A percentile compares a stretch with the other conserved stretches of the same genome.
Evolutionary conservation across 2,888 invertebrate genomes (phyloP).

Genomic region (Caenorhabditis zanzibari): DNA sequence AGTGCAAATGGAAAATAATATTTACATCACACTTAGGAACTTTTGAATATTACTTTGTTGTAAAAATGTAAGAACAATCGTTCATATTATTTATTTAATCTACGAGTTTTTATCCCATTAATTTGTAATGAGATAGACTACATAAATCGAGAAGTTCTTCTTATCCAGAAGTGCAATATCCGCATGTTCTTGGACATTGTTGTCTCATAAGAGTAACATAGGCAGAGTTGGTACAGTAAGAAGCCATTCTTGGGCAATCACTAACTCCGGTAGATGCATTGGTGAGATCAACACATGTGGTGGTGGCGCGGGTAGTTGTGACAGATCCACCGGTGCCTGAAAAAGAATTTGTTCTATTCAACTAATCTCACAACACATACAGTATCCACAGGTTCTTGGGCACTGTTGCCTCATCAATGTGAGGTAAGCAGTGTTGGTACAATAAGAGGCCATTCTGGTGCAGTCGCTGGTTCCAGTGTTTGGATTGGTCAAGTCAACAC

Average conservation of each 20-base stretch:
- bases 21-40: no score
- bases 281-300: conserved; percentile 46
- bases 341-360: neutral
- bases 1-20: no score
- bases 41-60: no score
- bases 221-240: conserved; percentile 15
- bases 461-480: conserved; percentile 56
- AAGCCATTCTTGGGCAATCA: conserved; percentile 38
- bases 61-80: no score
- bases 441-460: conserved; percentile 41
- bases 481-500: conserved; percentile 62
- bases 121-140: neutral
- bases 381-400: conserved; percentile 54
- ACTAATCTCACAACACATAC: no score
- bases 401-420: conserved; percentile 53
- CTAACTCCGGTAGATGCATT: conserved; percentile 40
- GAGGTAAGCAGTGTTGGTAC: conserved; percentile 47
- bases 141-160: neutral
- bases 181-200: conserved; percentile 54
- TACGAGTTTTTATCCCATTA: neutral
- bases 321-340: conserved; percentile 16
- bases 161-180: conserved; percentile 53
- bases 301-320: conserved; percentile 34
- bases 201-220: conserved; percentile 46
- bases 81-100: conserved; percentile 13